Evolutionary conservation across 2,797 vertebrate species (phyloP), one percentile per base, ranked within the genome.

Genomic region (Enteromius unitaeniatus): DNA sequence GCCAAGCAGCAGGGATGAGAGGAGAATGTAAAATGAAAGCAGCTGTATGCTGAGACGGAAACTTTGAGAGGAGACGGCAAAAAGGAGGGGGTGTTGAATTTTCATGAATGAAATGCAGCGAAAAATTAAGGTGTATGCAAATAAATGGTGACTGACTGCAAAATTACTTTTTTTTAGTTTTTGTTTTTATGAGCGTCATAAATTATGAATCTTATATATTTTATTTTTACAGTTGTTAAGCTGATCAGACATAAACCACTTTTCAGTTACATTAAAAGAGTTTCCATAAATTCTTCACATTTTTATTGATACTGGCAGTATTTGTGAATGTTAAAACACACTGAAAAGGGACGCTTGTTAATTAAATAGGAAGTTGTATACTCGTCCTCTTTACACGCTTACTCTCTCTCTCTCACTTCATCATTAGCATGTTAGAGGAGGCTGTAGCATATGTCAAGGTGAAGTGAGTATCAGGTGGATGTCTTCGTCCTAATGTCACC

Each of bases 1-100:
- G 92, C 85, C 75, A 92, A 93, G 92, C 92, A 95, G 93, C 92
- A 91, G 94, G 93, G 84, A 93, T 92, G 88, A 95, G 91, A 85
- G 86, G 81, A 87, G 89, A 92, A 91, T 93, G 92, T 94, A 95
- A 96, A 95, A 96, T 95, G 94, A 96, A 93, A 85, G 93, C 42
- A 94, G 94, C 95, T 95, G 94, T 92, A 91, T 89, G 92, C 90
- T 89, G 90, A 91, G 92, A 93, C 37, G 19, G 51, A 53, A 53
- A 67, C 55, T 83, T 76, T 75, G 37, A 78, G 69, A 79, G 88
- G 82, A 88, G 88, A 88, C 62, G 79, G 82, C 79, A 83, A 86
- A 86, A 45, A 79, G 86, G 2, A 28, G 86, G 72, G 87, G 87
- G 40, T 10, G 90, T 87, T 92, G 92, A 89, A 89, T 92, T 93